phyloP scores from a whole-genome alignment of 2,888 invertebrate genomes.

The Falcaria lacertinaria region DNA sequence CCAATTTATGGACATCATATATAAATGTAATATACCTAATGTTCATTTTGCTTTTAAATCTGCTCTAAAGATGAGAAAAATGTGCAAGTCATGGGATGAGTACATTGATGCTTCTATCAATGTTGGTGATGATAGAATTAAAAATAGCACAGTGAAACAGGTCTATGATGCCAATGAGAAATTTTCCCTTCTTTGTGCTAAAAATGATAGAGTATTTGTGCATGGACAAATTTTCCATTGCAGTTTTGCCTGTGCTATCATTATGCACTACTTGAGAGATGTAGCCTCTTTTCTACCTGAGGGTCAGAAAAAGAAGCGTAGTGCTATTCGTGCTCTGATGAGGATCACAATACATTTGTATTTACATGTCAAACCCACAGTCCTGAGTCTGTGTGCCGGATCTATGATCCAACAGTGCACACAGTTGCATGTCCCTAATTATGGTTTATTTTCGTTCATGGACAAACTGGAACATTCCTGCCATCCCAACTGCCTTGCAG shows the following conservation, averaged over 20 bases:
- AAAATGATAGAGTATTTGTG: slow-evolving; percentile 16
- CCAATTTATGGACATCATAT: slow-evolving; percentile 12
- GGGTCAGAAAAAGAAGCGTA: slow-evolving; percentile 6
- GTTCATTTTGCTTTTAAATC: slow-evolving; percentile 16
- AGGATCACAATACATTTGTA: slow-evolving; percentile 21
- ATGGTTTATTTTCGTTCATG: slow-evolving; percentile 22
- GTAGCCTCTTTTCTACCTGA: slow-evolving; percentile 16
- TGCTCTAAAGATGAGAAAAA: slow-evolving; percentile 18
- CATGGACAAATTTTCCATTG: slow-evolving; percentile 22
- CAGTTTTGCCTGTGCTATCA: slow-evolving; percentile 15
- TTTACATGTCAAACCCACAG: slow-evolving; percentile 6
- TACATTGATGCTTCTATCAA: slow-evolving; percentile 15
- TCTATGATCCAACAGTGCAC: slow-evolving; percentile 4
- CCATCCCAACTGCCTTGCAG: slow-evolving; percentile 19
- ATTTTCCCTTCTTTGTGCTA: slow-evolving; percentile 18
- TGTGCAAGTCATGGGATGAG: slow-evolving; percentile 18
- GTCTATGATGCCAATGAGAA: slow-evolving; percentile 5
- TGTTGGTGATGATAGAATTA: slow-evolving; percentile 15
- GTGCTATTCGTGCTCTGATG: slow-evolving; percentile 17
- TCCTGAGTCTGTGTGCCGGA: slow-evolving; percentile 2
- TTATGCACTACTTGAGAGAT: slow-evolving; percentile 16
- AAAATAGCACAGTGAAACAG: slow-evolving; percentile 11
- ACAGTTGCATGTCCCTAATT: background rate
- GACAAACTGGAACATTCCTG: slow-evolving; percentile 30
- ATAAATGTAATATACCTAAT: slow-evolving; percentile 1